Conservation (phyloP, 2,888 invertebrate genomes). For the Philopedon plagiatum region DNA sequence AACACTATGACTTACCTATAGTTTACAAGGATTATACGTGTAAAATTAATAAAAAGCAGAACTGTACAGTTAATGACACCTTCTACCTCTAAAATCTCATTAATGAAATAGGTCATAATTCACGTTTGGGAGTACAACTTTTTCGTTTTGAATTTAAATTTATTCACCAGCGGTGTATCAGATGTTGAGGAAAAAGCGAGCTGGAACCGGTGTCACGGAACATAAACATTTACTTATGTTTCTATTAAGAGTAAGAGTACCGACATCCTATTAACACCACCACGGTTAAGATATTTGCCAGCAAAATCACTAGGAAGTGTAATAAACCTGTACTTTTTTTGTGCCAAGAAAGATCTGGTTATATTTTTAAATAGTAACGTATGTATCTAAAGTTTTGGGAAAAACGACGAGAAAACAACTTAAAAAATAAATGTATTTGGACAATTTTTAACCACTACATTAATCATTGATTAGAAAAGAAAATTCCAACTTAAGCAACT, state of each 20-base stretch:
- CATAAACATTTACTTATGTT: constrained; percentile 71
- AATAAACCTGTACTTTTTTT: background rate
- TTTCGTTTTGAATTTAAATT: constrained; percentile 54
- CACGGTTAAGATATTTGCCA: constrained; percentile 62
- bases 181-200: constrained; percentile 61
- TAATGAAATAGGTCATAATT: constrained; percentile 30
- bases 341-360: background rate
- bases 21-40: too few relatives aligned
- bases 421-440: too few relatives aligned
- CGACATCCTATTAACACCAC: constrained; percentile 65
- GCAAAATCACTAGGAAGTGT: constrained; percentile 55
- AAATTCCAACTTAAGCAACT: too few relatives aligned
- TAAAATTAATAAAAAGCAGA: background rate
- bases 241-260: constrained; percentile 66
- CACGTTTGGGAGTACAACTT: constrained; percentile 37
- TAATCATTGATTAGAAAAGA: too few relatives aligned
- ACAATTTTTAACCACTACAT: too few relatives aligned
- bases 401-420: background rate
- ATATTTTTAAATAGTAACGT: too few relatives aligned
- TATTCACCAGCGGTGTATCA: constrained; percentile 61
- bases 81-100: constrained; percentile 10
- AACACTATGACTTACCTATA: too few relatives aligned
- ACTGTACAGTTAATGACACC: too few relatives aligned
- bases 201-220: constrained; percentile 68
- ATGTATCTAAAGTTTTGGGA: too few relatives aligned